Conservation (phyloP, 2,113 vertebrate species). For the Zosterops pallidus region DNA sequence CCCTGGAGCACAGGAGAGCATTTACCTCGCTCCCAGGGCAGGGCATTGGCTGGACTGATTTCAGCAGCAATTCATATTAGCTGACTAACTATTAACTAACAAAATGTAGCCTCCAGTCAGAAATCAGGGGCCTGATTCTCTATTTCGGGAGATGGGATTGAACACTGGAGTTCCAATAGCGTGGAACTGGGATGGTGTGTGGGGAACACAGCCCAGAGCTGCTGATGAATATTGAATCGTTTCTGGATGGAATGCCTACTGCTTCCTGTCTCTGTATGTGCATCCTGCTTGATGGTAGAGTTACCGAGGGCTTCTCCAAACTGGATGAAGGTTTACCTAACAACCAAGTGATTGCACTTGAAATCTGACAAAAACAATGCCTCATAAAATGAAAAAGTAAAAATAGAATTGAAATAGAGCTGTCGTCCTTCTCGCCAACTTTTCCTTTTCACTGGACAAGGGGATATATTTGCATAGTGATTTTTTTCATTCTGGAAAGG, state of each 20-base stretch:
- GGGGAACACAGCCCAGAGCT: background rate
- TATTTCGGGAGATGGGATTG: background rate
- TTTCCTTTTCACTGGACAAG: background rate
- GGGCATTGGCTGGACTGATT: background rate
- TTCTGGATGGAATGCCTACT: background rate
- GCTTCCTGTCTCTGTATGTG: background rate
- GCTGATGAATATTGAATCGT: background rate
- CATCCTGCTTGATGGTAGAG: background rate
- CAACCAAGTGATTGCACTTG: background rate
- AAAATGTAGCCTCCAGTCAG: constrained; percentile 17
- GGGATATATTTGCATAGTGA: background rate
- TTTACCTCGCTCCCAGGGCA: background rate
- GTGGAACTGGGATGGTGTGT: background rate
- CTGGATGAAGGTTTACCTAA: background rate
- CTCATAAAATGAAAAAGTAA: background rate
- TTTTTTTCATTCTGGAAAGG: background rate
- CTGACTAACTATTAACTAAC: background rate
- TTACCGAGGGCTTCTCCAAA: background rate
- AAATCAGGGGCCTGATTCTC: background rate
- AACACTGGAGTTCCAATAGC: background rate
- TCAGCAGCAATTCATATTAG: background rate
- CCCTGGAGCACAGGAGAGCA: background rate
- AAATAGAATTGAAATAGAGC: background rate
- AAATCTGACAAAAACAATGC: background rate
- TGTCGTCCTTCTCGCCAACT: background rate